Base-by-base conservation (phyloP, 2,113 vertebrate species). In the Capricornis sumatraensis region DNA sequence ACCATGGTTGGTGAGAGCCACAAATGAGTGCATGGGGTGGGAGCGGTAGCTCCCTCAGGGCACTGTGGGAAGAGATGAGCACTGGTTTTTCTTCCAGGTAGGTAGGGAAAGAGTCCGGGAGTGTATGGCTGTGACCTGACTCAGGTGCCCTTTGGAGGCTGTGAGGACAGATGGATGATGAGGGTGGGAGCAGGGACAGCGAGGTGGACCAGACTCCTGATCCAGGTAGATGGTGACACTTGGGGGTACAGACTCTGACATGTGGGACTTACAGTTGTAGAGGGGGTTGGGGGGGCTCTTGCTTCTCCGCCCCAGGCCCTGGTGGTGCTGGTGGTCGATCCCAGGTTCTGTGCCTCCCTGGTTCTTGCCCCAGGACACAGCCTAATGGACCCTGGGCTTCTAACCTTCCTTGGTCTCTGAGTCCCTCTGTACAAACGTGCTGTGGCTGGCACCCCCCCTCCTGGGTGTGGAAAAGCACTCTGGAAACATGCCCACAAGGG, bases 281-380 rank as follows among this genome's bases (percentile, higher is more conserved):
- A 13, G 47, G 9, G n/a, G 19, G 19, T 3, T 12, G 1, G 60
- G 50, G 7, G 2, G 40, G 9, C 12, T 47, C 47, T 10, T 5
- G 3, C 27, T 91, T 19, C 33, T 4, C 12, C 1, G 1, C 7
- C 28, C 45, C 17, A 36, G 89, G 79, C 10, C 71, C 50, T 40
- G 76, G n/a, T 6, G 7, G 45, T 14, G 17, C 91, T 12, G 30
- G 2, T n/a, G 9, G 12, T 45, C 50, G 58, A 13, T 36, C 15
- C 5, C 79, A 19, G 25, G 14, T 50, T 16, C 14, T 3, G 0
- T 27, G 43, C 2, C 1, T 28, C 36, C 14, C 33, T 25, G 11
- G 33, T 55, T 53, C 81, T 83, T 36, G 30, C 40, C 15, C 45
- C n/a, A 10, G 1, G 10, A 30, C 43, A 52, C 28, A 30, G 21